Evolutionary conservation across 2,797 vertebrate genomes (phyloP), one percentile per base, ranked within the genome.

Genomic region (Gymnocypris eckloni): DNA sequence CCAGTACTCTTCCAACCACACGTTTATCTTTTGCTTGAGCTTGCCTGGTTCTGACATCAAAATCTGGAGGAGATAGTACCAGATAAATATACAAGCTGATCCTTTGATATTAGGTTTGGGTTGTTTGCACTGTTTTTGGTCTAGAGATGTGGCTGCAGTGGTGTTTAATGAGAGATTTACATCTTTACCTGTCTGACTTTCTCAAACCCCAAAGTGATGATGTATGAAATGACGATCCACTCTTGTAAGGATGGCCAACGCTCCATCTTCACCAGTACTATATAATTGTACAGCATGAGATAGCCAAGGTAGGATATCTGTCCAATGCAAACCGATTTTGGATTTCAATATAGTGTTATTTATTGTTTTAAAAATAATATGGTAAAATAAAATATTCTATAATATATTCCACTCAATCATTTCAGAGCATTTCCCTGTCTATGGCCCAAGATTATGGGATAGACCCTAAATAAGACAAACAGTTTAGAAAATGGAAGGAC

Each of bases 1-100:
- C 98, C 98, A 99, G 91, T 99, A 99, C 88, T 99, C 98, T 90
- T 99, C 98, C 56, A 99, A 92, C 98, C 98, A 99, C 48, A 99
- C 98, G 79, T 98, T 99, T 41, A 99, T 95, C 93, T 99, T 99
- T 94, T 99, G 98, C 87, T 95, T 98, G 84, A 99, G 95, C 90
- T 99, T 99, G 83, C 98, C 98, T 11, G 98, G 98, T 89, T 99
- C 98, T 10, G 98, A 99, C 98, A 99, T 99, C 90, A 99, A 93
- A 90, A 99, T 99, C 98, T 99, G 92, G 89, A 25, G 59, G 85
- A 45, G 6, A 22, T 28, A 33, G 69, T 45, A 83, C 25, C 70
- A 82, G 25, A 85, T 6, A 66, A 20, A 41, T 4, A 9, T 25
- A 75, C 13, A 50, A 75, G 41, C 28, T 50, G 56, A 61, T n/a